phyloP scores from a whole-genome alignment of 37 sponge, comb jelly and placozoan genomes.

The Halichondria panicea region DNA sequence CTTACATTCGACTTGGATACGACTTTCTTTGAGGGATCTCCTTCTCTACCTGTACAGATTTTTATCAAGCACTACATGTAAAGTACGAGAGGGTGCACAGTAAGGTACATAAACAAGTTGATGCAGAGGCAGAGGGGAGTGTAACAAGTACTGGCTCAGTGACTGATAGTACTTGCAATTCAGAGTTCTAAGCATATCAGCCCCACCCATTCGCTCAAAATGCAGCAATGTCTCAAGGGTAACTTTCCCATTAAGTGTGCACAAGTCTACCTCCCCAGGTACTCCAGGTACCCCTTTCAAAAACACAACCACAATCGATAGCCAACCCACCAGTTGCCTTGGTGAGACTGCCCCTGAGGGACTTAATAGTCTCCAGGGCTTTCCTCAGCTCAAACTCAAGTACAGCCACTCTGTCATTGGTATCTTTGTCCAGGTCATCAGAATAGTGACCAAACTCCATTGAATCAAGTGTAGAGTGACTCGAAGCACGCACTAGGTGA shows the following conservation, averaged over 20 bases:
- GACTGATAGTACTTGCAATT: too few relatives aligned
- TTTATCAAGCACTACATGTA: too few relatives aligned
- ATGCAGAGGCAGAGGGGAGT: neutral
- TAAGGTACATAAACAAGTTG: neutral
- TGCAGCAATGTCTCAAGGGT: too few relatives aligned
- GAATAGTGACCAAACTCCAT: slow-evolving; percentile 89
- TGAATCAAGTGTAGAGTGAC: slow-evolving; percentile 92
- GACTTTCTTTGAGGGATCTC: neutral
- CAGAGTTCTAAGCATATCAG: too few relatives aligned
- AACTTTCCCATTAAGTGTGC: too few relatives aligned
- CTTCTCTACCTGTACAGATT: slow-evolving; percentile 1
- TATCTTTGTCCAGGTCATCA: slow-evolving; percentile 76
- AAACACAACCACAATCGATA: too few relatives aligned
- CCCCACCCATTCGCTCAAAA: too few relatives aligned
- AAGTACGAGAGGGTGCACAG: neutral
- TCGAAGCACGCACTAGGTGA: slow-evolving; percentile 76
- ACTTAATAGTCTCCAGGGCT: slow-evolving; percentile 95
- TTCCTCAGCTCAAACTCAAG: slow-evolving; percentile 96
- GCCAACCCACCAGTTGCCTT: slow-evolving; percentile 74
- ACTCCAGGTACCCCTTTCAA: too few relatives aligned
- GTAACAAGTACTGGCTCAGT: neutral
- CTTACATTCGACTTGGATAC: slow-evolving; percentile 16
- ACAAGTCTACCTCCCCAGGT: too few relatives aligned
- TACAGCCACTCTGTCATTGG: slow-evolving; percentile 92
- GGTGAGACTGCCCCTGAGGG: slow-evolving; percentile 89